These are phyloP conservation scores for Sardina pilchardus DNA, from an alignment of 2,113 vertebrate genomes.

Conservation along the genomic window DNA sequence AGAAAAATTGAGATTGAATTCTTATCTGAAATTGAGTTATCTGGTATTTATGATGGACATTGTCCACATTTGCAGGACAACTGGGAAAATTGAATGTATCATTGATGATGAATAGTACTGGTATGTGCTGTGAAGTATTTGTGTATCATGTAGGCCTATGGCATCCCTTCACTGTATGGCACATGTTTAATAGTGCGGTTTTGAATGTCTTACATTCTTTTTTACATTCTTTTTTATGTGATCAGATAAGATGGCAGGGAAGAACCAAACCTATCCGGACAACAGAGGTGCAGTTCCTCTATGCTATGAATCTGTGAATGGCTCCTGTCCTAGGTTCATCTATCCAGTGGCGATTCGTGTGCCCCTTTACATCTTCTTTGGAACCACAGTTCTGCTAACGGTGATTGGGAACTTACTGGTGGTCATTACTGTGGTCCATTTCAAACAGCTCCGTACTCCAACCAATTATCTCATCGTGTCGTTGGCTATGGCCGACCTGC, in stretches of 20 bases:
- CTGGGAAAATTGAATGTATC: background rate
- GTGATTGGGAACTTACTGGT: slow-evolving; percentile 77
- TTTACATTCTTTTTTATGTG: background rate
- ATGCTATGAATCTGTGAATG: slow-evolving; percentile 70
- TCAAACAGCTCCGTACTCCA: slow-evolving; percentile 75
- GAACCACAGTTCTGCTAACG: slow-evolving; percentile 70
- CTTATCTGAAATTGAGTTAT: no score
- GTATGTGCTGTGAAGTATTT: background rate
- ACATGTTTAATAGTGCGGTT: background rate
- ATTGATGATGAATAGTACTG: background rate
- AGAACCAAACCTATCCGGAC: background rate
- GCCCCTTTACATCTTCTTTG: slow-evolving; percentile 72
- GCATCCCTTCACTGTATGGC: background rate
- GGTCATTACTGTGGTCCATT: slow-evolving; percentile 75
- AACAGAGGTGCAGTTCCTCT: slow-evolving; percentile 25
- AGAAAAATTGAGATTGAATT: no score
- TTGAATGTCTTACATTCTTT: background rate
- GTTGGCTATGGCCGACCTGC: slow-evolving; percentile 75
- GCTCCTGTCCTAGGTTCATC: slow-evolving; percentile 68
- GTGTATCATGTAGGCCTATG: background rate
- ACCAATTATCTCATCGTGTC: slow-evolving; percentile 80
- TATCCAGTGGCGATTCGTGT: slow-evolving; percentile 63
- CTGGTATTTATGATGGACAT: no score
- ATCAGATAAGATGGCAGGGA: background rate
- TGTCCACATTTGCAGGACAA: no score